Evolutionary conservation across 2,113 vertebrate genomes (phyloP), one percentile per base, ranked within the genome.

Genomic region (Ceratotherium simum): DNA sequence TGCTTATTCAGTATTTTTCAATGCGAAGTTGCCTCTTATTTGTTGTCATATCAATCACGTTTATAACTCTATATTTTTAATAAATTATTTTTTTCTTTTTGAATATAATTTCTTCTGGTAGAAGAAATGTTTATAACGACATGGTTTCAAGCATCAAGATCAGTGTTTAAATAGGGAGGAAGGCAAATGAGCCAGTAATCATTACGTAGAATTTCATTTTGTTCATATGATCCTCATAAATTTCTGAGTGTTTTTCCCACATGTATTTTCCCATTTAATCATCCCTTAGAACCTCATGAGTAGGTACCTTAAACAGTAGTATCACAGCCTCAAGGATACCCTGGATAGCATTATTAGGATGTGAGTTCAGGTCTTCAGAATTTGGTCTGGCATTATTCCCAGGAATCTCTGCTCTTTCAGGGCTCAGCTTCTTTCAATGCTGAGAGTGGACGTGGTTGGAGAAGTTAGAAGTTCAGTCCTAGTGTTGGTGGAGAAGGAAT

Each of bases 1-100:
- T 96, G 70, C 67, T 58, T 58, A n/a, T 72, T 96, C n/a, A 51
- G 33, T 83, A 16, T 39, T 97, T 93, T 91, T 83, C n/a, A 86
- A 2, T 14, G 6, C 14, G 39, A 89, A 58, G 17, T 85, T 92
- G 11, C 29, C 20, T 67, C 0, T 90, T 94, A 33, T 54, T 93
- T 96, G 88, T 42, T 88, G 67, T 82, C 65, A 21, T 58, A 25
- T 27, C 70, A 39, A 14, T 80, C 21, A 51, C 25, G 29, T 87
- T 89, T 72, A 64, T 69, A 87, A 90, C 17, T 10, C 25, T 21
- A 17, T 46, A 16, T 8, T 46, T 93, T 81, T 42, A 87, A 81
- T 78, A 58, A 76, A 78, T 70, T 78, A 54, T 60, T 31, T 60
- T 93, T 87, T n/a, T 27, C 46, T 87, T 18, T 36, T 94, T 29